Percentiles rank a stretch among this genome's conserved stretches.
phyloP scores from a whole-genome alignment of 2,797 vertebrate species.

The Enteromius radiatus region DNA sequence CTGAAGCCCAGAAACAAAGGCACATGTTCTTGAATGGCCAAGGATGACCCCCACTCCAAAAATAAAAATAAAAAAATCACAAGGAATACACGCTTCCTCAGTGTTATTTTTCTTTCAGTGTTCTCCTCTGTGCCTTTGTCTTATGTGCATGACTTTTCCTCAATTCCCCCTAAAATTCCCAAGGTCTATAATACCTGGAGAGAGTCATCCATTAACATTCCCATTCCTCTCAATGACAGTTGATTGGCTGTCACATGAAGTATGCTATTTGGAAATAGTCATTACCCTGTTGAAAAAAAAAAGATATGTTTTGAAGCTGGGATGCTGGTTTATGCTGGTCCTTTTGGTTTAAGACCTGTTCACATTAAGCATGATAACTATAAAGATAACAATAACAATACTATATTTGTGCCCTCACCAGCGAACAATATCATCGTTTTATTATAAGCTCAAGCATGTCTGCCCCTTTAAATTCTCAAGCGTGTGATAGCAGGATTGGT shows the following conservation, averaged over 20 bases:
- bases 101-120: background rate
- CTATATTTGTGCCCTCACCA: too few species aligned
- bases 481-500: too few species aligned
- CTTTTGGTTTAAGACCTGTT: too few species aligned
- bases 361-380: too few species aligned
- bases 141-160: background rate
- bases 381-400: too few species aligned
- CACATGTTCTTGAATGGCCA: slow-evolving; percentile 63
- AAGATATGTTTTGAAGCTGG: too few species aligned
- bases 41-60: slow-evolving; percentile 50
- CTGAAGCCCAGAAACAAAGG: slow-evolving; percentile 71
- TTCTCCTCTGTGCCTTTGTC: background rate
- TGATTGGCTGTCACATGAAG: slow-evolving; percentile 20
- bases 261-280: background rate
- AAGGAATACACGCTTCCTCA: background rate
- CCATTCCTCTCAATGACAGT: slow-evolving; percentile 19
- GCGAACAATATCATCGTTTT: too few species aligned
- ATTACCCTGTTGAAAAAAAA: background rate
- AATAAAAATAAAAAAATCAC: background rate
- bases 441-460: too few species aligned
- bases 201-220: background rate
- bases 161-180: background rate
- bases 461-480: too few species aligned
- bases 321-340: too few species aligned
- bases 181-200: background rate